Percentiles rank a stretch among this genome's conserved stretches.
Evolutionary conservation across 2,888 invertebrate species (phyloP).

Genomic region (Papilio demoleus): DNA sequence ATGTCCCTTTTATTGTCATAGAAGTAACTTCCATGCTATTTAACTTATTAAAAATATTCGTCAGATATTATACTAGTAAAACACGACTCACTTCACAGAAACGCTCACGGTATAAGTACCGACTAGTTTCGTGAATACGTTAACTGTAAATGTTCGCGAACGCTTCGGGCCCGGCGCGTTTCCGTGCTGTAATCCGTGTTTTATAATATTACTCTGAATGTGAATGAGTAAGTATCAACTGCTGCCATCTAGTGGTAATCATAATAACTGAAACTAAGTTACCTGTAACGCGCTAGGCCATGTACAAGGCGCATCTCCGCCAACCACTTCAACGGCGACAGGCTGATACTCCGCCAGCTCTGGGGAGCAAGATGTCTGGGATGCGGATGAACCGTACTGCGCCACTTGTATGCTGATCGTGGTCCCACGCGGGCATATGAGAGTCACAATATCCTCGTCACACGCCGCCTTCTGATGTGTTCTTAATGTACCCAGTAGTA

Average conservation of each 20-base stretch:
- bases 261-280: slow-evolving; percentile 12
- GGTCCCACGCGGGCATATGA: slow-evolving; percentile 95
- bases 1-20: too few species aligned
- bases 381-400: slow-evolving; percentile 90
- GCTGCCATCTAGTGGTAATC: background rate
- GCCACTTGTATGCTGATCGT: slow-evolving; percentile 95
- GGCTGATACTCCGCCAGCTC: slow-evolving; percentile 79
- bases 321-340: slow-evolving; percentile 80
- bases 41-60: too few species aligned
- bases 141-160: too few species aligned
- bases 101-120: too few species aligned
- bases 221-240: background rate
- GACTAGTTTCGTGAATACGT: too few species aligned
- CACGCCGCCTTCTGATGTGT: slow-evolving; percentile 96
- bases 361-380: slow-evolving; percentile 77
- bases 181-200: too few species aligned
- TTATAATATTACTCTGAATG: too few species aligned
- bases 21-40: too few species aligned
- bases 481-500: slow-evolving; percentile 94
- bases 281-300: slow-evolving; percentile 93
- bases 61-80: too few species aligned
- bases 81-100: too few species aligned
- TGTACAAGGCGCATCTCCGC: slow-evolving; percentile 87
- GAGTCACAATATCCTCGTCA: slow-evolving; percentile 93
- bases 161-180: too few species aligned